Evolutionary conservation across 2,888 invertebrate genomes (phyloP).

Genomic region (Parthenolecanium corni): DNA sequence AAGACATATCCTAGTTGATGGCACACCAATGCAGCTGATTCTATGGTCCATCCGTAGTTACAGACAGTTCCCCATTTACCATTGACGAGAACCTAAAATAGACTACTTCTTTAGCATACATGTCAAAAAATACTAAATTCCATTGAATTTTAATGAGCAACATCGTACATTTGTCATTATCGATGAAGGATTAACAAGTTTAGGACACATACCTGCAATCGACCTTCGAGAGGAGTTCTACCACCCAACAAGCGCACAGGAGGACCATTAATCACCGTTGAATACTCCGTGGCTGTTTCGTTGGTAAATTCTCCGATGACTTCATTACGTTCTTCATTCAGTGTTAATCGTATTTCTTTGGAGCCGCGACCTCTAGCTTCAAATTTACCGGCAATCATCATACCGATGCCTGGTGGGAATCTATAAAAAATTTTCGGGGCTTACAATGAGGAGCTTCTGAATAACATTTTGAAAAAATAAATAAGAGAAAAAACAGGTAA

Average conservation of each 20-base stretch:
- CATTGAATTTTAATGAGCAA: too few relatives aligned
- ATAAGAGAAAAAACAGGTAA: background rate
- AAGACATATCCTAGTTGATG: slow-evolving; percentile 86
- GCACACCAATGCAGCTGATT: slow-evolving; percentile 85
- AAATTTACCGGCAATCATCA: slow-evolving; percentile 89
- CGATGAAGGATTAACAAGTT: background rate
- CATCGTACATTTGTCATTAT: too few relatives aligned
- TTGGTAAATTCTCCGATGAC: slow-evolving; percentile 34
- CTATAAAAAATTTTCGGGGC: slow-evolving; percentile 37
- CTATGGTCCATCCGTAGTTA: slow-evolving; percentile 87
- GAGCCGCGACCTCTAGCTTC: slow-evolving; percentile 69
- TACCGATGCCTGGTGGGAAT: slow-evolving; percentile 86
- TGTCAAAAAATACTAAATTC: background rate
- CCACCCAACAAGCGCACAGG: slow-evolving; percentile 42
- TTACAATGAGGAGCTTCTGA: background rate
- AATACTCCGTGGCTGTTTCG: slow-evolving; percentile 39
- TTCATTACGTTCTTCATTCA: slow-evolving; percentile 53
- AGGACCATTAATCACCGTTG: slow-evolving; percentile 22
- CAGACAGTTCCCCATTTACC: slow-evolving; percentile 96
- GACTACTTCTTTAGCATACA: background rate
- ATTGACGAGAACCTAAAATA: slow-evolving; percentile 56
- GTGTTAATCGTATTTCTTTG: slow-evolving; percentile 64
- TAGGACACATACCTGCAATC: slow-evolving; percentile 50
- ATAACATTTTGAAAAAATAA: too few relatives aligned
- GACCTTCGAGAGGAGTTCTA: slow-evolving; percentile 67